phyloP scores from a whole-genome alignment of 2,888 invertebrate species.

The Eupithecia insigniata region DNA sequence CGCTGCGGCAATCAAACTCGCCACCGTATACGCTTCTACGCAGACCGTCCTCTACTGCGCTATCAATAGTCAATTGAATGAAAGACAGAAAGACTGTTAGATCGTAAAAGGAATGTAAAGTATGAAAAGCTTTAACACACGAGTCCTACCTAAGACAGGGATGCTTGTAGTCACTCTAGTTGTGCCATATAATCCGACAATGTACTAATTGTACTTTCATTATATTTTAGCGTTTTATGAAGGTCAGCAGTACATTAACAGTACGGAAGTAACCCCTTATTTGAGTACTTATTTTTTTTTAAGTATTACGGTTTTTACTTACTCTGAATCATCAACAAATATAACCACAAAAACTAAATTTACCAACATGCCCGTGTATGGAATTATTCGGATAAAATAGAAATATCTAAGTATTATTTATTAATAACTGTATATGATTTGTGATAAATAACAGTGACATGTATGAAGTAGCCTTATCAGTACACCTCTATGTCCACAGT shows the following conservation, averaged over 20 bases:
- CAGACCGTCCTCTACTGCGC: background rate
- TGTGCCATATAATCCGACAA: background rate
- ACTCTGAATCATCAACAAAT: slow-evolving; percentile 8
- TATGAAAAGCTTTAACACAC: background rate
- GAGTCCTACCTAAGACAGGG: background rate
- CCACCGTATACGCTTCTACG: background rate
- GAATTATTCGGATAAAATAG: background rate
- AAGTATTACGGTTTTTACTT: background rate
- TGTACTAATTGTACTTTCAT: background rate
- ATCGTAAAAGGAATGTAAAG: background rate
- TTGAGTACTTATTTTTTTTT: background rate
- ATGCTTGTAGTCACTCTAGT: background rate
- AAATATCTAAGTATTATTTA: background rate
- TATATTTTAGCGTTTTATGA: background rate
- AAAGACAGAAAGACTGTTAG: no score
- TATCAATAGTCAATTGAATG: background rate
- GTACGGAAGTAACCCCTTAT: background rate
- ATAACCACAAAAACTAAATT: background rate
- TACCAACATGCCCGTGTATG: background rate
- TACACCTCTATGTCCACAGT: background rate
- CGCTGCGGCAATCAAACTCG: background rate
- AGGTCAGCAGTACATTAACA: background rate
- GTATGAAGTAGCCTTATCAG: no score
- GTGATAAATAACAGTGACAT: no score
- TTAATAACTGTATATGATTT: no score